Base-by-base conservation (phyloP, 1,140 invertebrate genomes). In the Platyura marginata region DNA sequence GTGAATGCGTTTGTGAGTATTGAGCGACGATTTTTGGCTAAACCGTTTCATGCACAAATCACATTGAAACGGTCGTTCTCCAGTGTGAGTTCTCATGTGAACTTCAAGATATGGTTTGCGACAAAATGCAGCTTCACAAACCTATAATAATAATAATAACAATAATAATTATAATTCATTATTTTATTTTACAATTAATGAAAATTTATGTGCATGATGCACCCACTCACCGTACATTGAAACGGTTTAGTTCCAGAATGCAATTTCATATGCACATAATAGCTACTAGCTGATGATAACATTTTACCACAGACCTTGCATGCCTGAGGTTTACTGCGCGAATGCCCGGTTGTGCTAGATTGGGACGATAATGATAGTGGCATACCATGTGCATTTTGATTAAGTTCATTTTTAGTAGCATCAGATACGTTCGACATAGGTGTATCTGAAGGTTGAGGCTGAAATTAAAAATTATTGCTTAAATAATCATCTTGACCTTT, bases 1-100 rank as follows among this genome's bases (percentile, higher is more conserved):
- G 59, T 86, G 82, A 53, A 81, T 80, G 50, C 81, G 69, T 63
- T 83, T 82, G 67, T 88, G 83, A 55, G 83, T 84, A 66, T 84
- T 77, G 49, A 81, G 63, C 61, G 77, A 80, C 52, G 77, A 79
- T 66, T 81, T 82, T 60, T 81, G 77, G 43, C 76, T 79, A 64
- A 81, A 82, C 58, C 77, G 66, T 61, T 79, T 80, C 55, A 79
- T 69, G 61, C 78, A 80, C 52, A 76, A 65, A 54, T 78, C 74
- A 63, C 84, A 88, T 64, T 76, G 70, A 64, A 79, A 85, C 21
- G 82, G 81, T 47, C 75, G 65, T 59, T 83, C 80, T 49, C 77
- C 77, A n/a, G 75, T 78, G 55, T 79, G 76, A 22, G 75, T 75
- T 51, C 78, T 42, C 49, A 55, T 49, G 43, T 49, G 52, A 38